Conservation (phyloP, 2,888 invertebrate species). For the Volucella bombylans region DNA sequence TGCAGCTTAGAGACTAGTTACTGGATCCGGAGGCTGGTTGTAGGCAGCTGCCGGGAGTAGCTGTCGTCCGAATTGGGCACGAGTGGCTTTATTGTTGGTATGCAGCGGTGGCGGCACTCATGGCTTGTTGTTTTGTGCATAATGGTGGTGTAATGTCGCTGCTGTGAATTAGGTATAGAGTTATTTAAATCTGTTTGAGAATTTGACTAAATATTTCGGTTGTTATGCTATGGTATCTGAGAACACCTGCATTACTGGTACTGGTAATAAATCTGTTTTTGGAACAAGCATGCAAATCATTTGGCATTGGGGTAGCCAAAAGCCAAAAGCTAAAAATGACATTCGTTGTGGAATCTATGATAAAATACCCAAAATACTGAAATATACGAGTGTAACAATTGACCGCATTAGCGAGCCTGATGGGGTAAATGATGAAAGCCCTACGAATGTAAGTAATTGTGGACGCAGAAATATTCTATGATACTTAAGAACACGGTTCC, state of each 20-base stretch:
- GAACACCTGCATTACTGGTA: conserved; percentile 52
- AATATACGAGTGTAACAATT: too few species aligned
- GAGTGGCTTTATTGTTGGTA: conserved; percentile 31
- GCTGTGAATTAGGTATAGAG: conserved; percentile 46
- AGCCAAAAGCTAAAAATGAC: not conserved
- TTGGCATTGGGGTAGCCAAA: conserved; percentile 24
- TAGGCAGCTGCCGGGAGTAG: conserved; percentile 61
- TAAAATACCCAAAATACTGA: too few species aligned
- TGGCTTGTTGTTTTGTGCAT: conserved; percentile 30
- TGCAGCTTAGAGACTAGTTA: conserved; percentile 54
- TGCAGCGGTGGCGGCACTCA: conserved; percentile 17
- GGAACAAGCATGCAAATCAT: conserved; percentile 29
- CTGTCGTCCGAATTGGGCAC: conserved; percentile 43
- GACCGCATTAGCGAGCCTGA: too few species aligned
- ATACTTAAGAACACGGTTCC: too few species aligned
- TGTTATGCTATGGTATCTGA: conserved; percentile 31
- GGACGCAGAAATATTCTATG: too few species aligned
- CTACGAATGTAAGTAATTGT: too few species aligned
- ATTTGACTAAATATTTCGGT: conserved; percentile 51
- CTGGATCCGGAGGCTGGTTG: conserved; percentile 30
- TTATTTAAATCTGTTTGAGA: conserved; percentile 52
- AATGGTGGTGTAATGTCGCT: conserved; percentile 27
- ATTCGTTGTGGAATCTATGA: not conserved
- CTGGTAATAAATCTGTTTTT: conserved; percentile 31
- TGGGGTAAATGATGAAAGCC: too few species aligned